Evolutionary conservation across 1,140 invertebrate species (phyloP), one percentile per base, ranked within the genome.

Genomic region (Aphidius ervi): DNA sequence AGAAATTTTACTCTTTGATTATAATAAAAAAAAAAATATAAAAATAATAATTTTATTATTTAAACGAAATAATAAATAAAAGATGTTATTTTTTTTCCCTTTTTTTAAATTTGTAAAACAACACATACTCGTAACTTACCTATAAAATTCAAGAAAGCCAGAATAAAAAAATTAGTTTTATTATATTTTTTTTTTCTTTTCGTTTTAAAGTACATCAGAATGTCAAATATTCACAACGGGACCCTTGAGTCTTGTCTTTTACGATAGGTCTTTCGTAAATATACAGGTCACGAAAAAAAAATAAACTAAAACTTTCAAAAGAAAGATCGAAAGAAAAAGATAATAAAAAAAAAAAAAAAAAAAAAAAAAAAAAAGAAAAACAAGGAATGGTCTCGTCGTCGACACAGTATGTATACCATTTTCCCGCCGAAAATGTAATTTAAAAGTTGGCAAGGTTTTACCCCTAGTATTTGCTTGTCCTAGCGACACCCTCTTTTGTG

Each of bases 401-500:
- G 42, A 31, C 46, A 55, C 58, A 56, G 61, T 46, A 60, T 71
- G 65, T 65, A 69, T 62, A 64, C 61, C 57, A 67, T 65, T 70
- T 72, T 73, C 69, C 67, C 67, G 68, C 68, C 70, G 62, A 68
- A 31, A 78, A 77, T 68, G 75, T 75, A 76, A 78, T 78, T 77
- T 77, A 75, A 76, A 77, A 77, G 73, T 77, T 77, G 69, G 71
- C 72, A 72, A 73, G 64, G 62, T 63, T 58, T 50, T 31, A 31
- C 39, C 16, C 58, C 53, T 20, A 45, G 43, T 46, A 48, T 37
- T 56, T 56, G 47, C 39, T 53, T 48, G 45, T 31, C 46, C 9
- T 56, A 48, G 56, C 42, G 63, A 67, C 67, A 67, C 58, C 66
- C 67, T 67, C 62, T 48, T 65, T 65, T 70, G 23, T 31, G 71